These are phyloP conservation scores for Petrocephalus schoutedeni DNA, from an alignment of 2,797 vertebrate species.

Conservation along the genomic window DNA sequence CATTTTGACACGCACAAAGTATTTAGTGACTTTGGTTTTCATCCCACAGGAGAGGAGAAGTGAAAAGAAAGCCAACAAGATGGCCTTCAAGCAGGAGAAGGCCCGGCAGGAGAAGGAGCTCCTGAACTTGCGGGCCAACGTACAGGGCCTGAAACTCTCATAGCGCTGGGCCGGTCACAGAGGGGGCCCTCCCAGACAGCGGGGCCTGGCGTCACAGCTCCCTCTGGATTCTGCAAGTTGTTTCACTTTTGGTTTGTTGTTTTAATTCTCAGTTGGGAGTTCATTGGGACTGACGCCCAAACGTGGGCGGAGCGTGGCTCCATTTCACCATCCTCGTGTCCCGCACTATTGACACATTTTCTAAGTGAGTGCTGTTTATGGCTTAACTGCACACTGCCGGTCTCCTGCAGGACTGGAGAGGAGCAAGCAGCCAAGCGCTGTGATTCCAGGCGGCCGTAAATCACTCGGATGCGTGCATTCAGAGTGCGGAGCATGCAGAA, in stretches of 20 bases:
- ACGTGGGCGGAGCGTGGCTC: background rate
- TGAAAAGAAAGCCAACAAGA: conserved; percentile 88
- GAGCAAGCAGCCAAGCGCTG: background rate
- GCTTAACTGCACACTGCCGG: background rate
- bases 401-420: background rate
- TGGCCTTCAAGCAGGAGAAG: conserved; percentile 85
- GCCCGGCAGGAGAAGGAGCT: conserved; percentile 84
- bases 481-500: background rate
- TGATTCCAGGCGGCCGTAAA: background rate
- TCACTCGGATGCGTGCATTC: background rate
- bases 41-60: conserved; percentile 73
- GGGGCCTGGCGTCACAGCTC: background rate
- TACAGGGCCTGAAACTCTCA: conserved; percentile 84
- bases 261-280: background rate
- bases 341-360: background rate
- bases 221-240: background rate
- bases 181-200: background rate
- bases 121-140: conserved; percentile 72
- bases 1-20: background rate
- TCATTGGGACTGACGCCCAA: background rate
- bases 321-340: background rate
- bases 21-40: conserved; percentile 12
- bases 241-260: background rate
- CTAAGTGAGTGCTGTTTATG: background rate
- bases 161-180: conserved; percentile 23